A percentile compares a stretch with the other conserved stretches of the same genome.
phyloP scores from a whole-genome alignment of 2,888 invertebrate genomes.

The Cremastinae sp. region DNA sequence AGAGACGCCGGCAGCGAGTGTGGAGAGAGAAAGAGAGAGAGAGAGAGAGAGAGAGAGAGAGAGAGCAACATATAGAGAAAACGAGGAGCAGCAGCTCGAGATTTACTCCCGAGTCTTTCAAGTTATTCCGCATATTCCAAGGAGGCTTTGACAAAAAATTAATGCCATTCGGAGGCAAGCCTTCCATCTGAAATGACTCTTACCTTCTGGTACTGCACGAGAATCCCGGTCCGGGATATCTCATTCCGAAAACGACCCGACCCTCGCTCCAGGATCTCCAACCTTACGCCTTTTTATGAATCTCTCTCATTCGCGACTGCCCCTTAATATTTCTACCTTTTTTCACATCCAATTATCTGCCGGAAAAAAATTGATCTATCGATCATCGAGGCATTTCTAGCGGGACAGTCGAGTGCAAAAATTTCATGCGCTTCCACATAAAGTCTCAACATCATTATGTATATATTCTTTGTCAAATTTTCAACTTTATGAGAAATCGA shows the following conservation, averaged over 20 bases:
- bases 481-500: too few relatives aligned
- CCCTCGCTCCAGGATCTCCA: background rate
- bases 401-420: too few relatives aligned
- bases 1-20: slow-evolving; percentile 19
- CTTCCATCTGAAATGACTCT: slow-evolving; percentile 45
- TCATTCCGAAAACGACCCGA: slow-evolving; percentile 10
- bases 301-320: slow-evolving; percentile 52
- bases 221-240: slow-evolving; percentile 34
- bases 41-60: slow-evolving; percentile 17
- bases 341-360: slow-evolving; percentile 27
- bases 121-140: slow-evolving; percentile 65
- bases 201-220: slow-evolving; percentile 18
- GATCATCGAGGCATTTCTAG: too few relatives aligned
- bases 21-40: slow-evolving; percentile 12
- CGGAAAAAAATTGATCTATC: slow-evolving; percentile 39
- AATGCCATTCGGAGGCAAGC: slow-evolving; percentile 55
- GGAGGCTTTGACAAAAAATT: slow-evolving; percentile 54
- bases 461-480: too few relatives aligned
- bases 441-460: too few relatives aligned
- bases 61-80: background rate
- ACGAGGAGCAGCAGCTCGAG: background rate
- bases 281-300: slow-evolving; percentile 12
- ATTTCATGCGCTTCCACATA: too few relatives aligned
- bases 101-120: slow-evolving; percentile 47
- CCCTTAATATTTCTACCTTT: slow-evolving; percentile 7